Evolutionary conservation across 2,797 vertebrate species (phyloP).

Genomic region (Scolopax bukidnonensis): DNA sequence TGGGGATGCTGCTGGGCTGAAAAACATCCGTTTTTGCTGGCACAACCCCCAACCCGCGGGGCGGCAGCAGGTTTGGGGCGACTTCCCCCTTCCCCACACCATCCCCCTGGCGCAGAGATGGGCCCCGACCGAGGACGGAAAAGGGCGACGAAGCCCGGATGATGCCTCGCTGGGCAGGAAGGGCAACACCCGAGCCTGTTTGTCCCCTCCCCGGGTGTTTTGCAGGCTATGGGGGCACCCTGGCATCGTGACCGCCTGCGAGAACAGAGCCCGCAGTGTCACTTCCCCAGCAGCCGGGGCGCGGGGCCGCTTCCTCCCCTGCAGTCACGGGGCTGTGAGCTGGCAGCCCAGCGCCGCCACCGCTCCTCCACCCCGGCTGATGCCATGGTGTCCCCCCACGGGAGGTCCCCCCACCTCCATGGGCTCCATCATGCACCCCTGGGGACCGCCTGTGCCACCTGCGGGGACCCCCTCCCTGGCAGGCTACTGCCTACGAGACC

Average conservation of each 20-base stretch:
- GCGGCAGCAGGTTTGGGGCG: not conserved
- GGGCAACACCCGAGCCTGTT: constrained; percentile 17
- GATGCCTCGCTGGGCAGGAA: not conserved
- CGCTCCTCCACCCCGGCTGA: not conserved
- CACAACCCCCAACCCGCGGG: not conserved
- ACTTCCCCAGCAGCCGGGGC: not conserved
- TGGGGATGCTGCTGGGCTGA: not conserved
- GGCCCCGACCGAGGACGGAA: not conserved
- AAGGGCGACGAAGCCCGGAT: not conserved
- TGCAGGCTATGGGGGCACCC: not conserved
- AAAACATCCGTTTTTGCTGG: not conserved
- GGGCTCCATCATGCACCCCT: not conserved
- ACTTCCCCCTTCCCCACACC: not conserved
- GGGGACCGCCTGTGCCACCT: fast-evolving
- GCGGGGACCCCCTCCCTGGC: not conserved
- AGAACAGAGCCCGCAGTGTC: constrained; percentile 67
- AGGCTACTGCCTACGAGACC: not conserved
- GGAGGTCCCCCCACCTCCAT: not conserved
- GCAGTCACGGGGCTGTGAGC: constrained; percentile 52
- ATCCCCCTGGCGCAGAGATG: no score
- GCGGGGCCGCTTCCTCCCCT: not conserved
- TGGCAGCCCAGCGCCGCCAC: not conserved
- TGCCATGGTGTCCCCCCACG: no score
- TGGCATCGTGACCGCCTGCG: not conserved
- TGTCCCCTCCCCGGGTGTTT: not conserved